These are phyloP conservation scores for Tanytarsus gracilentus DNA, from an alignment of 2,888 invertebrate species.

Conservation along the genomic window DNA sequence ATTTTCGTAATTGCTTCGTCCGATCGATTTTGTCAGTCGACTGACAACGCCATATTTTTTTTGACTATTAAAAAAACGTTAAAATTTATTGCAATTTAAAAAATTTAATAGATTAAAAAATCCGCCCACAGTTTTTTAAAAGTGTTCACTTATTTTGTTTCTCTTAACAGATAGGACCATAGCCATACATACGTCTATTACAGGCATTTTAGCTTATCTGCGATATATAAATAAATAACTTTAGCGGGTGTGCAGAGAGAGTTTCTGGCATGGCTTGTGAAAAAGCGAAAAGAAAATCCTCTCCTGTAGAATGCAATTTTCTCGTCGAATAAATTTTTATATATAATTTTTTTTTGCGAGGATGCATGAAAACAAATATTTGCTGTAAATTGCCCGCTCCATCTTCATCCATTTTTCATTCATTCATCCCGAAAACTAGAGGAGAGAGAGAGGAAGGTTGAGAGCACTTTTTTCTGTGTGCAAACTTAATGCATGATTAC, in stretches of 20 bases:
- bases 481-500: constrained; percentile 1
- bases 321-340: constrained; percentile 16
- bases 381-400: constrained; percentile 15
- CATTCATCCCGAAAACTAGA: constrained; percentile 18
- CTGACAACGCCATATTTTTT: no score
- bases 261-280: neutral
- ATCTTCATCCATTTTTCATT: neutral
- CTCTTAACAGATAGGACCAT: neutral
- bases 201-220: neutral
- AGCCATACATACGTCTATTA: constrained; percentile 8
- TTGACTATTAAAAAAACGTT: no score
- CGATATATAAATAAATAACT: constrained; percentile 18
- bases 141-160: neutral
- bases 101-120: no score
- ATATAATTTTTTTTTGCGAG: neutral
- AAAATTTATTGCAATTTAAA: no score
- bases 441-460: constrained; percentile 3
- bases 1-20: constrained; percentile 1
- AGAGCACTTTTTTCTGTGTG: no score
- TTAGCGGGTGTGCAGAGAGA: neutral
- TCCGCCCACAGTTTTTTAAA: neutral
- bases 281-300: neutral
- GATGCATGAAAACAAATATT: constrained; percentile 20
- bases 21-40: neutral
- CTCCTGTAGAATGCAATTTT: constrained; percentile 16